Conservation (phyloP, 2,797 vertebrate genomes). For the Manis crassicaudata region DNA sequence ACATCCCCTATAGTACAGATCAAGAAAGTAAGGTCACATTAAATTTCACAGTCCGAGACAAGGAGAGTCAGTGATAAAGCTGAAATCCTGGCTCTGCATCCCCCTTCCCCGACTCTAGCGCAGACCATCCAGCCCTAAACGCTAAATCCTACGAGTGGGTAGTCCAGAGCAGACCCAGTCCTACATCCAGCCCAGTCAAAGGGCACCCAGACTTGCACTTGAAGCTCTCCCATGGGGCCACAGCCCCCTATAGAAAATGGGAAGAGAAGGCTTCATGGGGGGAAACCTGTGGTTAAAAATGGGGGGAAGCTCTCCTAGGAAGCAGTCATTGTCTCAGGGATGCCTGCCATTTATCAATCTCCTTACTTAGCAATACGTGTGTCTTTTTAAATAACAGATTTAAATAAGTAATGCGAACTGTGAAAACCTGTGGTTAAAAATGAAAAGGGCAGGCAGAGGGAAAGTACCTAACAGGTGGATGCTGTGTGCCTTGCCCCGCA, state of each 20-base stretch:
- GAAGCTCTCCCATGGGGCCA: not conserved
- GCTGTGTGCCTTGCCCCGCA: not conserved
- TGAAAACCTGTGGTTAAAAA: conserved; percentile 70
- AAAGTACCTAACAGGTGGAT: conserved; percentile 53
- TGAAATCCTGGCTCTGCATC: not conserved
- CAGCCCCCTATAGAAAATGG: not conserved
- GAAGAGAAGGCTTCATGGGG: conserved; percentile 53
- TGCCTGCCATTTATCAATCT: not conserved
- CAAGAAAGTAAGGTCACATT: not conserved
- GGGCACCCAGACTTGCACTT: not conserved
- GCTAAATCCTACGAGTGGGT: not conserved
- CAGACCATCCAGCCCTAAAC: not conserved
- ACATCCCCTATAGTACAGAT: not conserved
- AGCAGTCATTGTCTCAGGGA: too few relatives aligned
- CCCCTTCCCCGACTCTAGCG: not conserved
- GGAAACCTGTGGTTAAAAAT: not conserved
- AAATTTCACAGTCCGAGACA: not conserved
- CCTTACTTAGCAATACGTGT: conserved; percentile 59
- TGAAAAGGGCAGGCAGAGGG: not conserved
- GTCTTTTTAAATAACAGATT: conserved; percentile 66
- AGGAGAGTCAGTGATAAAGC: not conserved
- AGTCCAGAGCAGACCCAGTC: not conserved
- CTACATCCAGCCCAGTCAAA: not conserved
- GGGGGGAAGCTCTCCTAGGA: too few relatives aligned
- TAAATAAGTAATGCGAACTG: conserved; percentile 76